These are phyloP conservation scores for Propithecus deckenii DNA, from an alignment of 2,797 vertebrate species.

Conservation along the genomic window DNA sequence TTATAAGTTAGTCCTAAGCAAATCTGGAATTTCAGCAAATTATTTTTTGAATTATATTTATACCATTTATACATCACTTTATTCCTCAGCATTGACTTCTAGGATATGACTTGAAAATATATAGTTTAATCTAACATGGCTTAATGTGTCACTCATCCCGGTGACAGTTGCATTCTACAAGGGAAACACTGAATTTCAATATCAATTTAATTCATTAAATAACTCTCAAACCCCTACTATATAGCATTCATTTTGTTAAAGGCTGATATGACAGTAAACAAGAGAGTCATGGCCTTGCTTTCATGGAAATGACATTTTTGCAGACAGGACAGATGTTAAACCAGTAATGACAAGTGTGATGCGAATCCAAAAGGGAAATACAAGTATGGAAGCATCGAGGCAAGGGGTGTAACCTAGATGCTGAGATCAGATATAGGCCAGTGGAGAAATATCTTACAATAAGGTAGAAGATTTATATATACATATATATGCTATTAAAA, in stretches of 20 bases:
- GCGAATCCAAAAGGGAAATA: neutral
- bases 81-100: neutral
- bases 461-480: neutral
- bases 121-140: neutral
- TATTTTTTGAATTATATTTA: conserved; percentile 3
- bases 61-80: neutral
- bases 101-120: neutral
- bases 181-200: neutral
- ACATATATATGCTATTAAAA: neutral
- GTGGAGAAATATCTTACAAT: neutral
- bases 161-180: neutral
- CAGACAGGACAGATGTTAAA: neutral
- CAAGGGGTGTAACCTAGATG: neutral
- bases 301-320: neutral
- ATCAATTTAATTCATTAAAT: neutral
- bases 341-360: neutral
- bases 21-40: neutral
- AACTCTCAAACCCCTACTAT: neutral
- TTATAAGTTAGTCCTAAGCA: neutral
- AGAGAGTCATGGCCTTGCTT: neutral
- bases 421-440: neutral
- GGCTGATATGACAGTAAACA: neutral
- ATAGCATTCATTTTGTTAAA: neutral
- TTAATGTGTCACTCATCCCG: neutral
- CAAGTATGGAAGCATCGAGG: neutral